Evolutionary conservation across 1,140 invertebrate genomes (phyloP), one percentile per base, ranked within the genome.

Genomic region (Magallana gigas): DNA sequence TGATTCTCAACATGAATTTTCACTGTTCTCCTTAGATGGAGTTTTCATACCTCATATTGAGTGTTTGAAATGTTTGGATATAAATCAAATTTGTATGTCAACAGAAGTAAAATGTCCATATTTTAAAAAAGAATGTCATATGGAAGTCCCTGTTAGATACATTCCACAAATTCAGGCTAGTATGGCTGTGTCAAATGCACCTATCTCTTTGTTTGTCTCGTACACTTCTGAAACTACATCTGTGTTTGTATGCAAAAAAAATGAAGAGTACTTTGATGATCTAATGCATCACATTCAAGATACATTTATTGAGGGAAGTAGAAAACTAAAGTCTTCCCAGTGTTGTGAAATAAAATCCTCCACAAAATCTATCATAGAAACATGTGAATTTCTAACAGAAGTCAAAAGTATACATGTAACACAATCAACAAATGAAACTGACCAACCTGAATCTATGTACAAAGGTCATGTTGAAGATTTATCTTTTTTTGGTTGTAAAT

Each of bases 201-300:
- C n/a, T 3, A 71, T 18, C n/a, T 71, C 64, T 71, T 23, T 71
- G 18, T 71, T 71, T 71, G 64, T 71, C 0, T 71, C 64, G n/a
- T 68, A 68, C 23, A 8, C 64, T 29, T 71, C 64, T 23, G 64
- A 71, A 23, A 23, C 64, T 23, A 71, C 64, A 18, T 71, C n/a
- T 7, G n/a, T 68, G 23, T 71, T 71, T 71, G 29, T 71, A 23
- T 71, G 64, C n/a, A 18, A 18, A 23, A 23, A 68, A 71, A 71
- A 71, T 71, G 64, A 71, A 71, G 64, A 71, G 29, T 71, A 71
- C 9, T 71, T 71, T 71, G n/a, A 23, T 18, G 29, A 71, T 71
- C 8, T 71, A 9, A 71, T 71, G 14, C 16, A 71, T 23, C 64
- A 71, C 29, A 6, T 71, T 23, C 18, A 71, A 71, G 23, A 29